Evolutionary conservation across 2,797 vertebrate species (phyloP), one percentile per base, ranked within the genome.

Genomic region (Myripristis jacobus): DNA sequence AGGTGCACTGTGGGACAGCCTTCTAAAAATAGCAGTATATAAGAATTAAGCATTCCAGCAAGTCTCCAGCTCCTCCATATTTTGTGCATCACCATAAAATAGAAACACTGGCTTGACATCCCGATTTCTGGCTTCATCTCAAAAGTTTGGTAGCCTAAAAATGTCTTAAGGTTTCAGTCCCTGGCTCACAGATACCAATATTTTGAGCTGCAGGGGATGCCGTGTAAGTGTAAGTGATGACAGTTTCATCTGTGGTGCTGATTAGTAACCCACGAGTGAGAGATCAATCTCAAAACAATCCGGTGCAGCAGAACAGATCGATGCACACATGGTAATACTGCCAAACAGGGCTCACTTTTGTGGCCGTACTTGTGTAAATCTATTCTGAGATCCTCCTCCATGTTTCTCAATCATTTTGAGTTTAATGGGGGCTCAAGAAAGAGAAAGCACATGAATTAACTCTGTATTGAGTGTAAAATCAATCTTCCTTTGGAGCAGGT

Each of bases 11-110:
- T 73, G 82, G 85, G 88, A 88, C 54, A 46, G 50, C 44, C 18
- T 5, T 57, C 86, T 80, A 80, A 84, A 92, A 92, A 92, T 92
- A 94, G 77, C 78, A 54, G 58, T 66, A 47, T 25, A 75, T 68
- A 64, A 72, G 78, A 87, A 66, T 79, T 43, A 66, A 65, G 34
- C 54, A 46, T 77, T 76, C 62, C 62, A 75, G 62, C 72, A 60
- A 70, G 51, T 11, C 1, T 67, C 52, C 73, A 48, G 50, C 57
- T 70, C 56, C 70, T 79, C 66, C 66, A 71, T 75, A 80, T 47
- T 64, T 57, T 65, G 55, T 48, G 52, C 85, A 58, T 83, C 6
- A 52, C 65, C 64, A 46, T 38, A 9, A 29, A 3, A 24, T 15
- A 19, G 43, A 54, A 21, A 44, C 41, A 66, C 22, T 8, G 18